A percentile compares a stretch with the other conserved stretches of the same genome.
Evolutionary conservation across 1,140 invertebrate genomes (phyloP).

Genomic region (Drosophila athabasca): DNA sequence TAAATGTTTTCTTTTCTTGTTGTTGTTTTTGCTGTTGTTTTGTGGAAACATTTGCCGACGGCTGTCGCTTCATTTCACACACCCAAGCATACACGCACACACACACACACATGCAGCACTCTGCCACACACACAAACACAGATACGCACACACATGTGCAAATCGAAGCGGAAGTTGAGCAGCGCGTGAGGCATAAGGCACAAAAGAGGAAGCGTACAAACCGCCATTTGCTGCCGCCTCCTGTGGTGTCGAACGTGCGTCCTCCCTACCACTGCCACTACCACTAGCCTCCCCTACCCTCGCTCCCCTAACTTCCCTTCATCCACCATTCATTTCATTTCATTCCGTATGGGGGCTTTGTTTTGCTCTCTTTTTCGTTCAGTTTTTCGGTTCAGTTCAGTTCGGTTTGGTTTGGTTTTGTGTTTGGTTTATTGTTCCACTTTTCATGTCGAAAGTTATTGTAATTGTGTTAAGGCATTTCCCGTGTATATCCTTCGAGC

Average conservation of each 20-base stretch:
- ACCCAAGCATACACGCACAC: constrained; percentile 34
- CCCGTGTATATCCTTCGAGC: constrained; percentile 71
- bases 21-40: constrained; percentile 41
- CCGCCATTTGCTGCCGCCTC: constrained; percentile 54
- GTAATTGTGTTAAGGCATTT: constrained; percentile 82
- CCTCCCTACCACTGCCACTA: no score
- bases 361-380: not conserved
- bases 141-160: constrained; percentile 2
- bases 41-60: constrained; percentile 78
- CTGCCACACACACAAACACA: not conserved
- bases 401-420: constrained; percentile 50
- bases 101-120: constrained; percentile 12
- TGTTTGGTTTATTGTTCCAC: constrained; percentile 80
- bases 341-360: constrained; percentile 22
- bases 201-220: constrained; percentile 15
- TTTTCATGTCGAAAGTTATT: constrained; percentile 81
- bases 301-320: constrained; percentile 8
- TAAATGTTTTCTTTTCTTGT: constrained; percentile 65
- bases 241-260: constrained; percentile 53
- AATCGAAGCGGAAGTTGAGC: constrained; percentile 59
- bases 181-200: constrained; percentile 20
- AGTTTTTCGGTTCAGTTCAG: constrained; percentile 16
- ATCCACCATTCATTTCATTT: constrained; percentile 29
- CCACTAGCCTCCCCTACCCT: constrained; percentile 4
- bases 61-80: constrained; percentile 75